These are phyloP conservation scores for Psilopogon haemacephalus DNA, from an alignment of 2,113 vertebrate genomes.

Conservation along the genomic window DNA sequence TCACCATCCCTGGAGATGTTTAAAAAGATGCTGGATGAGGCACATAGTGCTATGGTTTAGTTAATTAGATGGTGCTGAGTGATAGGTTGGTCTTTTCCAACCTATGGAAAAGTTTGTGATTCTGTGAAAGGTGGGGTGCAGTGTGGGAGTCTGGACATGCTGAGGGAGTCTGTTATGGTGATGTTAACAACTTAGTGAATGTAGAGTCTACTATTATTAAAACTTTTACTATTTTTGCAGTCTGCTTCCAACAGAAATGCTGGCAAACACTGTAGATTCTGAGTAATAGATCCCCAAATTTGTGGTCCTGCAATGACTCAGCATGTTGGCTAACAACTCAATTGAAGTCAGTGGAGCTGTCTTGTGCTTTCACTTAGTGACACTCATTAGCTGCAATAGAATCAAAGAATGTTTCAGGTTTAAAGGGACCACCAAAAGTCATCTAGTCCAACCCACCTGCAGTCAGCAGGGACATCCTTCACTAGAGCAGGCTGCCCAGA, in stretches of 20 bases:
- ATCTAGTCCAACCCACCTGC: too few species aligned
- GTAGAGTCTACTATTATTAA: not conserved
- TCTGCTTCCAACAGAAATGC: not conserved
- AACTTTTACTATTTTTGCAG: not conserved
- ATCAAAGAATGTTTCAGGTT: too few species aligned
- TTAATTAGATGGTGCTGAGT: too few species aligned
- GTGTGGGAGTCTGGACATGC: not conserved
- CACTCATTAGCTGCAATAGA: not conserved
- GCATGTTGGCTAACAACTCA: not conserved
- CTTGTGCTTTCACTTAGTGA: not conserved
- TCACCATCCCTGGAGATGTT: too few species aligned
- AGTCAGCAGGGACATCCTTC: too few species aligned
- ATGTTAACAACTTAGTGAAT: not conserved
- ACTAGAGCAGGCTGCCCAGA: too few species aligned
- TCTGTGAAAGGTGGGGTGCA: not conserved
- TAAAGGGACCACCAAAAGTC: too few species aligned
- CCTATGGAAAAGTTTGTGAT: too few species aligned
- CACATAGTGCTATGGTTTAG: too few species aligned
- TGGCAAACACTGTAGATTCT: not conserved
- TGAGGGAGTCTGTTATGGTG: not conserved
- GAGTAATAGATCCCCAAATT: not conserved
- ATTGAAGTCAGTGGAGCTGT: not conserved
- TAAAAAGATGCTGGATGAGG: too few species aligned
- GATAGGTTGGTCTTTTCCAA: too few species aligned
- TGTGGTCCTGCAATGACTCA: not conserved